Evolutionary conservation across 2,797 vertebrate species (phyloP), one percentile per base, ranked within the genome.

Genomic region (Enoplosus armatus): DNA sequence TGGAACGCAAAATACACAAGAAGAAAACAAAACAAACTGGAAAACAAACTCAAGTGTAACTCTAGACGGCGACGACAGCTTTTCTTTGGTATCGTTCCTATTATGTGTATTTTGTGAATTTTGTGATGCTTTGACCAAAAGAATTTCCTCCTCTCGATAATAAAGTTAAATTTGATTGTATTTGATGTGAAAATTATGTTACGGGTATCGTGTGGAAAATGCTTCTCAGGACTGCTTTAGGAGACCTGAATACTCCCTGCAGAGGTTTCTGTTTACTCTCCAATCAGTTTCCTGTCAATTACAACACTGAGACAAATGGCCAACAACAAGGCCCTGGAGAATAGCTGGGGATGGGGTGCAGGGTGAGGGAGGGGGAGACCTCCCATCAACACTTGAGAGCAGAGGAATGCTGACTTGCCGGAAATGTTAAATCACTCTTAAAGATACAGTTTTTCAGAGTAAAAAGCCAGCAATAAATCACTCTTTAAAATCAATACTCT

Each of bases 221-320:
- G n/a, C 41, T 50, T 29, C 22, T 27, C 14, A 22, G 18, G 43
- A 45, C 8, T 45, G 43, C 43, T 45, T 20, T 45, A 45, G 43
- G 45, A 70, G 41, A 70, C 62, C 54, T 3, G 5, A 65, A 26
- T 27, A 26, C 64, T 68, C 69, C 70, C 63, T 60, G 41, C 47
- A 53, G 78, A 71, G 76, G 41, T 58, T 72, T 84, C 22, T 59
- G 71, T 84, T 87, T 72, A 12, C 69, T 56, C 54, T 51, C 60
- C 53, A 58, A 53, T 83, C 60, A 63, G 53, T 68, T 62, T 77
- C 8, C 22, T 6, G 74, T 82, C 76, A 68, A 8, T 72, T 82
- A 78, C 14, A 27, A 16, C 54, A 69, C 24, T 8, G 48, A 75
- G 59, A 83, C 75, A 68, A 82, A 84, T 56, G 53, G 79, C 15